Conservation (phyloP, 2,888 invertebrate genomes). For the Norana najaformis region DNA sequence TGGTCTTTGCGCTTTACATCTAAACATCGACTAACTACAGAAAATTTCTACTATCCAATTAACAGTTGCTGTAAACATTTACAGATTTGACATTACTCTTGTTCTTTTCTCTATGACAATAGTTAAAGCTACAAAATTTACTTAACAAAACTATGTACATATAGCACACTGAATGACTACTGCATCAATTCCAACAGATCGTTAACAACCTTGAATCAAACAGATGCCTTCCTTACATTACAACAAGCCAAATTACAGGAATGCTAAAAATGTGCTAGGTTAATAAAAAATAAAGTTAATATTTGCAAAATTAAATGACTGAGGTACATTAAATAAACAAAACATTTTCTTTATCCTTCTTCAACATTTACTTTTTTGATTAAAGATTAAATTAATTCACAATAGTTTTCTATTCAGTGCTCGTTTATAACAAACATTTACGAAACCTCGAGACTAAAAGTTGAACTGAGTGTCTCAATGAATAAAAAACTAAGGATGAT, state of each 20-base stretch:
- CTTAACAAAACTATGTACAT: background rate
- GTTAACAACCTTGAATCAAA: background rate
- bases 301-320: background rate
- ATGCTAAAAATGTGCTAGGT: background rate
- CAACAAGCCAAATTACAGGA: background rate
- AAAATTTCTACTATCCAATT: background rate
- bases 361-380: background rate
- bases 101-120: background rate
- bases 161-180: background rate
- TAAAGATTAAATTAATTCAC: background rate
- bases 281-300: background rate
- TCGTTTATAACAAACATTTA: background rate
- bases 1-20: background rate
- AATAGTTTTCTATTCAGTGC: background rate
- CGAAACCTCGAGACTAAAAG: background rate
- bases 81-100: background rate
- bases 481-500: background rate
- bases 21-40: background rate
- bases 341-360: too few species aligned
- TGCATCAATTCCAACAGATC: background rate
- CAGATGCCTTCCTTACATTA: background rate
- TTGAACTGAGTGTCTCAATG: too few species aligned
- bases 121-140: background rate
- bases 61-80: background rate
- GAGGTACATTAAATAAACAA: background rate